Evolutionary conservation across 2,113 vertebrate species (phyloP).

Genomic region (Psettodes erumei): DNA sequence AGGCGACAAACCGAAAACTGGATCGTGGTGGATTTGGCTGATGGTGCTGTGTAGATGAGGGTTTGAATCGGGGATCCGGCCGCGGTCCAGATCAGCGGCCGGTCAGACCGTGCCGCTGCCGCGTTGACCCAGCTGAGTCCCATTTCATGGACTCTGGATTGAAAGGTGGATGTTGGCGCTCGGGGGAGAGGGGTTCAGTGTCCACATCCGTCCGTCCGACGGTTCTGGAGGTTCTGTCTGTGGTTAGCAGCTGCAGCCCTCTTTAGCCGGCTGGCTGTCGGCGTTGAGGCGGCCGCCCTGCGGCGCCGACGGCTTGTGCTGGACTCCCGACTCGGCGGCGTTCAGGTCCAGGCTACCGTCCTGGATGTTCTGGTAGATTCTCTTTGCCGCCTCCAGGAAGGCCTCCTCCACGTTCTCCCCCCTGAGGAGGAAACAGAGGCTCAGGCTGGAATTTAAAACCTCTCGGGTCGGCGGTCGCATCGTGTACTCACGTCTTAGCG

Average conservation of each 20-base stretch:
- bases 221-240: conserved; percentile 34
- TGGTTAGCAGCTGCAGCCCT: conserved; percentile 96
- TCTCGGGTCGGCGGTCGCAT: too few species aligned
- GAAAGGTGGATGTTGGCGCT: conserved; percentile 7
- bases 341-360: conserved; percentile 98
- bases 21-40: not conserved
- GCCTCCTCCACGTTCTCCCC: conserved; percentile 98
- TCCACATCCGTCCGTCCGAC: conserved; percentile 11
- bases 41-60: too few species aligned
- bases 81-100: not conserved
- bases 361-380: conserved; percentile 99
- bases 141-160: not conserved
- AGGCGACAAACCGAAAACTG: not conserved
- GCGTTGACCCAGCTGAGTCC: conserved; percentile 9
- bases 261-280: conserved; percentile 93
- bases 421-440: conserved; percentile 67
- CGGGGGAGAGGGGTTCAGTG: conserved; percentile 19
- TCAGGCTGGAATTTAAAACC: too few species aligned
- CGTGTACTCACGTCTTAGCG: conserved; percentile 97
- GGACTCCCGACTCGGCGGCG: conserved; percentile 95
- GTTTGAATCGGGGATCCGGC: not conserved
- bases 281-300: conserved; percentile 93
- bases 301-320: conserved; percentile 96
- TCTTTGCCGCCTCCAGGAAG: conserved; percentile 97
- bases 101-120: not conserved